These are phyloP conservation scores for Drosophila sturtevanti DNA, from an alignment of 1,140 invertebrate species.

Conservation along the genomic window DNA sequence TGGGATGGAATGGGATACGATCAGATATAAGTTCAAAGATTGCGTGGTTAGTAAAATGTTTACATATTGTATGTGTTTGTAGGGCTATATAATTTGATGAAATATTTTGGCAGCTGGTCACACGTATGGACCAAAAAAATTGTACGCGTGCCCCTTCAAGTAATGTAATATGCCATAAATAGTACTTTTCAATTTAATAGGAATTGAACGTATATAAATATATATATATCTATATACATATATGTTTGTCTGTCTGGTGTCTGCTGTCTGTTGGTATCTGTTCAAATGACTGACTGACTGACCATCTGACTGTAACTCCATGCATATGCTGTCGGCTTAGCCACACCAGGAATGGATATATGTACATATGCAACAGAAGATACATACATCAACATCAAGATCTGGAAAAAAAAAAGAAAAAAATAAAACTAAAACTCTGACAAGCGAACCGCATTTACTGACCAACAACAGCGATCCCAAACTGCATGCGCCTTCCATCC, in stretches of 20 bases:
- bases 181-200: constrained; percentile 20
- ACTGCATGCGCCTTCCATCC: neutral
- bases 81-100: neutral
- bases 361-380: neutral
- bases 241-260: neutral
- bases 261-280: too few species aligned
- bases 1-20: constrained; percentile 1
- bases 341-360: constrained; percentile 17
- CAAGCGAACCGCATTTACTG: constrained; percentile 39
- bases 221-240: too few species aligned
- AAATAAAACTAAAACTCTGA: too few species aligned
- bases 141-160: constrained; percentile 16
- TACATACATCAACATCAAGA: constrained; percentile 52
- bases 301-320: constrained; percentile 46
- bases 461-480: constrained; percentile 14
- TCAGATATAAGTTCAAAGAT: neutral
- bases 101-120: constrained; percentile 75
- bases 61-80: neutral
- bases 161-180: constrained; percentile 70
- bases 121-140: neutral
- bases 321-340: constrained; percentile 36
- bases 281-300: constrained; percentile 38
- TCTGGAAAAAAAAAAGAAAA: neutral
- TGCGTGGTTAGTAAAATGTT: neutral
- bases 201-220: neutral